Evolutionary conservation across 2,888 invertebrate species (phyloP), one percentile per base, ranked within the genome.

Genomic region (Eledona agricola): DNA sequence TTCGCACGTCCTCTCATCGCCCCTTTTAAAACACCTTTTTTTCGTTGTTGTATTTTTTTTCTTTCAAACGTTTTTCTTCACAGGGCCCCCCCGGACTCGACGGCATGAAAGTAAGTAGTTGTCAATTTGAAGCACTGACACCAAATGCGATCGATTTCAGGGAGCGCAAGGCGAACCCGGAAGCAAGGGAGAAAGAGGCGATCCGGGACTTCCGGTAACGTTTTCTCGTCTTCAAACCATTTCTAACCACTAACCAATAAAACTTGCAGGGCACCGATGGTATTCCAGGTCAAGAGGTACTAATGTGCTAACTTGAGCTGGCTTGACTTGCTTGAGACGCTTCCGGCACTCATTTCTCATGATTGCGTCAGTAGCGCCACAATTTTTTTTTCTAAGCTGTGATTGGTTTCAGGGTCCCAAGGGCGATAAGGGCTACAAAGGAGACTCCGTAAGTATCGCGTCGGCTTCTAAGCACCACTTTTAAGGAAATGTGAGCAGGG

Each of bases 11-110:
- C 45, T 31, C 40, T 38, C 38, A 38, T 19, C 9, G 17, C 25
- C 37, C 32, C 28, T 40, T 49, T 11, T 7, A n/a, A 4, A 23
- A 43, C 22, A 32, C 40, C 11, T 28, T 28, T 37, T 51, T 37
- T 49, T 25, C 7, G 22, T 54, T 62, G 51, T 51, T 53, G 54
- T 55, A 7, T 28, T 19, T 54, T 52, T 65, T 69, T 71, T 69
- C 65, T 69, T 71, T 69, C 64, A 67, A 65, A 65, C 60, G 71
- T 79, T 83, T 78, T 82, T 82, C 77, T 80, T 75, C 79, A 79
- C 87, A 94, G 94, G 94, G 94, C 76, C 90, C 92, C 65, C 89
- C 93, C 59, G 94, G 94, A 78, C 86, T 94, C 78, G 94, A 94
- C 81, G 94, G 94, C 77, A 93, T 94, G 90, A 95, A 94, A 89